Percentiles rank a stretch among this genome's conserved stretches.
These are phyloP conservation scores for Callocephalon fimbriatum DNA, from an alignment of 2,113 vertebrate genomes.

Conservation along the genomic window DNA sequence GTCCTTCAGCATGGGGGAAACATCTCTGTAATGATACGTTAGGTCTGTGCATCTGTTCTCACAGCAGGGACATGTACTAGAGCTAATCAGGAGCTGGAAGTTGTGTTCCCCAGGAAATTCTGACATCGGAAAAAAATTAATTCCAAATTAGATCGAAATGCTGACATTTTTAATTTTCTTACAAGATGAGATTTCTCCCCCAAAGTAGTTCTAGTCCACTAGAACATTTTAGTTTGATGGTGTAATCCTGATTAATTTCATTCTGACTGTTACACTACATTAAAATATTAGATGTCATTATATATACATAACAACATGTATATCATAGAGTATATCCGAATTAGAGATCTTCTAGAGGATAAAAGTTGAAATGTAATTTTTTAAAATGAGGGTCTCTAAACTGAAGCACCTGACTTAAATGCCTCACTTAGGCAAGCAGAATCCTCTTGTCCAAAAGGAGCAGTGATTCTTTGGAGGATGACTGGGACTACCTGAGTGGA, in stretches of 20 bases:
- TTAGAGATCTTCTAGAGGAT: not conserved
- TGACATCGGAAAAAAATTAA: constrained; percentile 56
- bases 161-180: constrained; percentile 50
- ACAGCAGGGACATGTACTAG: constrained; percentile 62
- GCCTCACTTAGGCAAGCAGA: not conserved
- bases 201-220: constrained; percentile 33
- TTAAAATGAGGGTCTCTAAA: not conserved
- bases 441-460: not conserved
- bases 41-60: constrained; percentile 71
- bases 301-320: constrained; percentile 10
- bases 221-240: constrained; percentile 24
- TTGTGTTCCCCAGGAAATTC: constrained; percentile 67
- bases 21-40: constrained; percentile 62
- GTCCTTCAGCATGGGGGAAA: constrained; percentile 72
- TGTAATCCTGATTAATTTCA: not conserved
- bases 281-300: constrained; percentile 47
- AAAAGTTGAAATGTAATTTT: constrained; percentile 5
- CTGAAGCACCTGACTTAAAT: not conserved
- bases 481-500: not conserved
- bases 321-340: not conserved
- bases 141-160: constrained; percentile 66
- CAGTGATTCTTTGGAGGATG: not conserved
- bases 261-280: not conserved
- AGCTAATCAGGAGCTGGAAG: constrained; percentile 70
- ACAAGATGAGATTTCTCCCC: constrained; percentile 38